A percentile compares a stretch with the other conserved stretches of the same genome.
phyloP scores from a whole-genome alignment of 2,797 vertebrate species.

The Tragopan temminckii region DNA sequence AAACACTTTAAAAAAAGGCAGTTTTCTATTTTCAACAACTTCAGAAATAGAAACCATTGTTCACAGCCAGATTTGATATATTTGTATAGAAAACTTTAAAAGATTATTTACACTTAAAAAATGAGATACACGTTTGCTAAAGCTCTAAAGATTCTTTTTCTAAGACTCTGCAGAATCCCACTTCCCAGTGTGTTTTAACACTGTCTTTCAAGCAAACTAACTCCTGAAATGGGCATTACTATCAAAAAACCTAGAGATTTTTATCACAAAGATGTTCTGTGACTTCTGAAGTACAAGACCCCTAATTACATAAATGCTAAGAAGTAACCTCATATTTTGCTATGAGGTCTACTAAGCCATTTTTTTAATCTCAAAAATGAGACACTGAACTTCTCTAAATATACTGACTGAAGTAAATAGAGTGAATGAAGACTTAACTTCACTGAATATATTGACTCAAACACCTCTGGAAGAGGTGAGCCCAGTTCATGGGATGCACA shows the following conservation, averaged over 20 bases:
- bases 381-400: no score
- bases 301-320: rapidly evolving
- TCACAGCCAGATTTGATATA: not conserved
- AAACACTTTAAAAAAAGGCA: not conserved
- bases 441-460: not conserved
- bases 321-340: not conserved
- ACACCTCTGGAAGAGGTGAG: not conserved
- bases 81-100: no score
- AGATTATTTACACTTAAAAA: rapidly evolving
- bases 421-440: not conserved
- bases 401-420: no score
- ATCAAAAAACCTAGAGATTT: not conserved
- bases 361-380: no score
- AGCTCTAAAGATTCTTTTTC: not conserved
- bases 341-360: rapidly evolving
- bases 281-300: not conserved
- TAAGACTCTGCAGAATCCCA: not conserved
- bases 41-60: not conserved
- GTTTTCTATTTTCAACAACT: not conserved
- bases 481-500: not conserved
- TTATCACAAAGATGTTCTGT: not conserved
- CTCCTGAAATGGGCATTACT: not conserved
- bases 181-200: not conserved
- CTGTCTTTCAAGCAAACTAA: not conserved
- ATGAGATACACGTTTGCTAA: not conserved